Evolutionary conservation across 2,888 invertebrate genomes (phyloP).

Genomic region (Nasonovia ribisnigri): DNA sequence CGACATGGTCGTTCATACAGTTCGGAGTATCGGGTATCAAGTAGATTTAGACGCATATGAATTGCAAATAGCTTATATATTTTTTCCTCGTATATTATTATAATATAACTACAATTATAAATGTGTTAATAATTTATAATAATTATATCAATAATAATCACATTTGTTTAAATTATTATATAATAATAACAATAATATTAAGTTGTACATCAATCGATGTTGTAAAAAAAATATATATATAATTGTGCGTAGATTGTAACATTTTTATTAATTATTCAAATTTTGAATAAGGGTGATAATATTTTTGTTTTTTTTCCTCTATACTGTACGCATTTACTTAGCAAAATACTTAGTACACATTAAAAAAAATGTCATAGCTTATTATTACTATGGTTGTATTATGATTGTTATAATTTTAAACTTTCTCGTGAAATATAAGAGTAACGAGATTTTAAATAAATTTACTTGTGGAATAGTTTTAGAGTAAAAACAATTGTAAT

Average conservation of each 20-base stretch:
- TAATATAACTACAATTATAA: conserved; percentile 30
- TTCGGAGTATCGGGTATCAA: conserved; percentile 65
- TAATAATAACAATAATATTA: conserved; percentile 13
- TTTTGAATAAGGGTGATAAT: conserved; percentile 38
- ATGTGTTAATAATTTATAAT: conserved; percentile 35
- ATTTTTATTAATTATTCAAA: conserved; percentile 20
- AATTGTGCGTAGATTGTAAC: conserved; percentile 48
- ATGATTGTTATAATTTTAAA: conserved; percentile 29
- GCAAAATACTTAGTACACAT: neutral
- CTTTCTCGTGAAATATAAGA: neutral
- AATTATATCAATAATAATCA: conserved; percentile 41
- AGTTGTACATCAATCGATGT: conserved; percentile 7
- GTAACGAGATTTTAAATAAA: neutral
- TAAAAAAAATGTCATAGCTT: conserved; percentile 26
- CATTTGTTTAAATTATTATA: conserved; percentile 30
- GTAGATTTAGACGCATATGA: conserved; percentile 63
- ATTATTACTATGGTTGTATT: conserved; percentile 51
- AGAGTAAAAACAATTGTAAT: neutral
- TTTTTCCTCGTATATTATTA: conserved; percentile 48
- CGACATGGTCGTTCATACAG: conserved; percentile 65
- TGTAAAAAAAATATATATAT: neutral
- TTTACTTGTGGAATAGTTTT: conserved; percentile 26
- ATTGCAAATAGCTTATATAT: conserved; percentile 57
- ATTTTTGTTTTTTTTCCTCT: conserved; percentile 1
- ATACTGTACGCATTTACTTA: conserved; percentile 35